phyloP scores from a whole-genome alignment of 2,113 vertebrate species.

The Pelusios castaneus region DNA sequence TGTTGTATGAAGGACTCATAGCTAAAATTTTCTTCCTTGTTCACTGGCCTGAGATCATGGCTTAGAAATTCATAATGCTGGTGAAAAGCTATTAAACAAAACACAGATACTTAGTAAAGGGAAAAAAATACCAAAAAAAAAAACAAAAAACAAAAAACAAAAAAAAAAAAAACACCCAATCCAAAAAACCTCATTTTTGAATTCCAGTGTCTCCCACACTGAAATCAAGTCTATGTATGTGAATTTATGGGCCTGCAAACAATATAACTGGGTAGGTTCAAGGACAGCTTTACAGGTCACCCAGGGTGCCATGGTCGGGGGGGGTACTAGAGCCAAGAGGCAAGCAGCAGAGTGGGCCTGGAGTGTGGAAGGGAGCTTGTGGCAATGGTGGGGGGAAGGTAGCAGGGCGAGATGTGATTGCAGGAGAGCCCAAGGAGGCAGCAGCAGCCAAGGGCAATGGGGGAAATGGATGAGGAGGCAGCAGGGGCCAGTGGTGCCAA shows the following conservation, averaged over 20 bases:
- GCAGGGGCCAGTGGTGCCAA: not conserved
- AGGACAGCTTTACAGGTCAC: not conserved
- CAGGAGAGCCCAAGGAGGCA: no score
- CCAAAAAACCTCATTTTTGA: not conserved
- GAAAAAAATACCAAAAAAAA: not conserved
- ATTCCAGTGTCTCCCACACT: rapidly evolving
- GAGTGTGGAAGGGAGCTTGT: not conserved
- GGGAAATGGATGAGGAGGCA: no score
- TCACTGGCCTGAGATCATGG: not conserved
- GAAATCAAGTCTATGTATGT: not conserved
- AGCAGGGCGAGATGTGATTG: no score
- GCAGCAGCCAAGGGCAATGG: not conserved
- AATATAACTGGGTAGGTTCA: not conserved
- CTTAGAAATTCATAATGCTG: not conserved
- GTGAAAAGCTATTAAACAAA: not conserved
- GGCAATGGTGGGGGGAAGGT: no score
- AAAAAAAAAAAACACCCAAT: no score
- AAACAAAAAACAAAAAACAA: no score
- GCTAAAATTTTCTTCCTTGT: not conserved
- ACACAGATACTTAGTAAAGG: not conserved
- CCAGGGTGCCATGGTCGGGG: not conserved
- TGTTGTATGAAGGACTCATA: not conserved
- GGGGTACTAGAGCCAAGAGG: not conserved
- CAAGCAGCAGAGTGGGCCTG: not conserved
- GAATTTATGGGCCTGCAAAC: not conserved